phyloP scores from a whole-genome alignment of 1,140 invertebrate genomes.

The Paracyclopina nana region DNA sequence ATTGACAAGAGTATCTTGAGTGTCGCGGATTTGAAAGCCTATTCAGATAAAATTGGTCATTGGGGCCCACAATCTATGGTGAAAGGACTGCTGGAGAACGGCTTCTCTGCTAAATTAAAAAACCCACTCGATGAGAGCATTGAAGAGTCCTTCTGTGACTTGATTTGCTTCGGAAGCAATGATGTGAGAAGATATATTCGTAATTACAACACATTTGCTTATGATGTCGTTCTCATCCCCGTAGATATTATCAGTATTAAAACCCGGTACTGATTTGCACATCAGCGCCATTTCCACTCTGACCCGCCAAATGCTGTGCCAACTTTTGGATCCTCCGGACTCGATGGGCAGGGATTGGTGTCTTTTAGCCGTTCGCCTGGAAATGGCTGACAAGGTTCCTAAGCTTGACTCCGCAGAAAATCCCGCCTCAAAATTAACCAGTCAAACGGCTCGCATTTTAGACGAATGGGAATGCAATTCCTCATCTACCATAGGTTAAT shows the following conservation, averaged over 20 bases:
- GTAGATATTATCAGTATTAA: constrained; percentile 1
- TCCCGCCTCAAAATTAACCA: not conserved
- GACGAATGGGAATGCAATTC: constrained; percentile 8
- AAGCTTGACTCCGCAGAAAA: constrained; percentile 25
- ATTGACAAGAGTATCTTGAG: constrained; percentile 44
- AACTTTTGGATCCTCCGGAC: constrained; percentile 52
- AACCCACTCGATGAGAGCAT: not conserved
- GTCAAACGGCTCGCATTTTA: constrained; percentile 3
- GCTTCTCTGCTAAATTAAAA: not conserved
- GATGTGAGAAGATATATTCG: constrained; percentile 29
- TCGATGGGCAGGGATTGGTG: constrained; percentile 52
- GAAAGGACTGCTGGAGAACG: too few species aligned
- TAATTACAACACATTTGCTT: too few species aligned
- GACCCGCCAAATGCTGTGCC: constrained; percentile 30
- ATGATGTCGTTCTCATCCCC: too few species aligned
- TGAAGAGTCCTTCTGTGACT: constrained; percentile 32
- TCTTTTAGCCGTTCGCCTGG: constrained; percentile 49
- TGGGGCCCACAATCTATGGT: too few species aligned
- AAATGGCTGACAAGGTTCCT: constrained; percentile 35
- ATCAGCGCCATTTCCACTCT: constrained; percentile 33
- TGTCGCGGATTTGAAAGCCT: constrained; percentile 38
- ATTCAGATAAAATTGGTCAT: constrained; percentile 17
- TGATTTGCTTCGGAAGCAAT: constrained; percentile 42
- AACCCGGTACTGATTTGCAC: constrained; percentile 31
- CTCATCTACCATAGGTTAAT: not conserved